These are phyloP conservation scores for Thamnaconus septentrionalis DNA, from an alignment of 2,113 vertebrate species.

Conservation along the genomic window DNA sequence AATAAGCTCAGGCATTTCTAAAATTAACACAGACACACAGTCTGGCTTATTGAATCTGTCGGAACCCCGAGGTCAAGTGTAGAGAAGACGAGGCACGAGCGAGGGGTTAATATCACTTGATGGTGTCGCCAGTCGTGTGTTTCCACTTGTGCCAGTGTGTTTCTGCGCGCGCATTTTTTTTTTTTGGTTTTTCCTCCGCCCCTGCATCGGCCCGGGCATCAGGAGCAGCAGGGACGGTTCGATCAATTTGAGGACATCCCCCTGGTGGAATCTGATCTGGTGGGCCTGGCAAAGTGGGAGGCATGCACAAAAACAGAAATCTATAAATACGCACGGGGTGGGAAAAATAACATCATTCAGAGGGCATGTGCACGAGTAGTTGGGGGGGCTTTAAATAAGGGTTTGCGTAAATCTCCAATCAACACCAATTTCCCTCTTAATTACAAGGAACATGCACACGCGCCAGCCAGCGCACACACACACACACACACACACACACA, in stretches of 20 bases:
- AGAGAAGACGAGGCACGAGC: slow-evolving; percentile 27
- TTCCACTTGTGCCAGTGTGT: slow-evolving; percentile 31
- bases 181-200: not conserved
- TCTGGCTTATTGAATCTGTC: slow-evolving; percentile 44
- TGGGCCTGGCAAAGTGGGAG: not conserved
- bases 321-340: no score
- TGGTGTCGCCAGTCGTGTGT: slow-evolving; percentile 37
- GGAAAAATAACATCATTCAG: no score
- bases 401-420: no score
- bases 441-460: slow-evolving; percentile 10
- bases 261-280: slow-evolving; percentile 22
- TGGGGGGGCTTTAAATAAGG: no score
- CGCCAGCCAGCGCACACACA: slow-evolving; percentile 8
- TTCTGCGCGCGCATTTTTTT: not conserved
- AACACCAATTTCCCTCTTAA: no score
- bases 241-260: slow-evolving; percentile 25
- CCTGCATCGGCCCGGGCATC: slow-evolving; percentile 11
- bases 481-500: slow-evolving; percentile 1
- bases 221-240: slow-evolving; percentile 20
- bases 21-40: slow-evolving; percentile 50
- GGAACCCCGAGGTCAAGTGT: slow-evolving; percentile 40
- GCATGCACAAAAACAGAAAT: not conserved
- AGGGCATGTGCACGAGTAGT: no score
- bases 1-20: slow-evolving; percentile 54
- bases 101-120: slow-evolving; percentile 46